Evolutionary conservation across 2,888 invertebrate species (phyloP).

Genomic region (Sussaba pulchella): DNA sequence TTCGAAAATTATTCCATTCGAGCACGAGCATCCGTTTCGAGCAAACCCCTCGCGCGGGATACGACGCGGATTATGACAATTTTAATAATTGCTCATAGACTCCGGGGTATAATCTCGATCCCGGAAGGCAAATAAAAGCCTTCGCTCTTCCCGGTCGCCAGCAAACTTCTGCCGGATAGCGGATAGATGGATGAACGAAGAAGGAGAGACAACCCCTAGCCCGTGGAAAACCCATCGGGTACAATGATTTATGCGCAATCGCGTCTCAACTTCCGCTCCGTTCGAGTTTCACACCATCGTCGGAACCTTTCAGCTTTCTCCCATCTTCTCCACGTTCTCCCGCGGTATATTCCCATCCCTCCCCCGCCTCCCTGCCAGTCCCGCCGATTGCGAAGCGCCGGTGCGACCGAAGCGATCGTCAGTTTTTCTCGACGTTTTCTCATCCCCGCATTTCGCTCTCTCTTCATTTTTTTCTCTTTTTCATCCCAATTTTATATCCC

Average conservation of each 20-base stretch:
- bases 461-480: slow-evolving; percentile 41
- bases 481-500: slow-evolving; percentile 48
- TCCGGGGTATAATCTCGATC: slow-evolving; percentile 46
- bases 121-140: slow-evolving; percentile 57
- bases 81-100: slow-evolving; percentile 60
- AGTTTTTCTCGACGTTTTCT: slow-evolving; percentile 19
- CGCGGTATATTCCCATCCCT: slow-evolving; percentile 11
- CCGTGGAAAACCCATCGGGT: slow-evolving; percentile 48
- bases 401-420: slow-evolving; percentile 29
- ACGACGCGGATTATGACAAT: slow-evolving; percentile 53
- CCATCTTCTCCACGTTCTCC: background rate
- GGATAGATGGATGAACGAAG: background rate
- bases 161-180: background rate
- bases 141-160: slow-evolving; percentile 15
- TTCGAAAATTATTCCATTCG: slow-evolving; percentile 13
- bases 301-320: slow-evolving; percentile 35
- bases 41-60: slow-evolving; percentile 13
- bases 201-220: background rate
- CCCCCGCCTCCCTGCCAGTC: background rate
- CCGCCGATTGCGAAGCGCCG: background rate
- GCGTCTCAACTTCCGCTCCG: slow-evolving; percentile 67
- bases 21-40: slow-evolving; percentile 27
- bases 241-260: slow-evolving; percentile 71
- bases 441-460: slow-evolving; percentile 15
- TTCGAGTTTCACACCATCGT: slow-evolving; percentile 50